A percentile compares a stretch with the other conserved stretches of the same genome.
phyloP scores from a whole-genome alignment of 2,113 vertebrate species.

The Oryzias woworae region DNA sequence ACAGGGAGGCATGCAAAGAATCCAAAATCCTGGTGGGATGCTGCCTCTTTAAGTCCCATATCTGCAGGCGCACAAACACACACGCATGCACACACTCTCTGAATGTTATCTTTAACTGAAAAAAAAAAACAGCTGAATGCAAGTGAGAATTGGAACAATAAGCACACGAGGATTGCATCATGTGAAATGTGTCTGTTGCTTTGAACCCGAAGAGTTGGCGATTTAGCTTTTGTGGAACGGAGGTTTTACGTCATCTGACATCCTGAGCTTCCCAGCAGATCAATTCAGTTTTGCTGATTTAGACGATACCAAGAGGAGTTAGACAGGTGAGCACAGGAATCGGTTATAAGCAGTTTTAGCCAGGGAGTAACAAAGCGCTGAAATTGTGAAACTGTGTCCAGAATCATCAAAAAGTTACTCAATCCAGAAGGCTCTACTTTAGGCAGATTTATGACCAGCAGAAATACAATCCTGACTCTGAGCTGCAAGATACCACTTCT shows the following conservation, averaged over 20 bases:
- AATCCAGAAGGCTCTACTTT: neutral
- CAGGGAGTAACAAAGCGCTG: neutral
- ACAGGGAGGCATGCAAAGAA: conserved; percentile 63
- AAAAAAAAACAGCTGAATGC: conserved; percentile 50
- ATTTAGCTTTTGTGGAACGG: conserved; percentile 64
- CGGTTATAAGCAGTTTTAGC: conserved; percentile 21
- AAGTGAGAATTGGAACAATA: conserved; percentile 60
- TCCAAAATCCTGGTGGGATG: conserved; percentile 59
- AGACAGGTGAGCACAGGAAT: conserved; percentile 49
- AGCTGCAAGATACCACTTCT: neutral
- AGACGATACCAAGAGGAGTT: conserved; percentile 41
- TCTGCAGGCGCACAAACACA: conserved; percentile 23
- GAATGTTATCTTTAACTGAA: conserved; percentile 53
- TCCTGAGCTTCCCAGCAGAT: conserved; percentile 48
- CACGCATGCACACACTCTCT: conserved; percentile 30
- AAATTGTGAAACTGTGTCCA: neutral
- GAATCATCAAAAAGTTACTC: neutral
- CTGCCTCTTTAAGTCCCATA: conserved; percentile 50
- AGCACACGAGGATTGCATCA: conserved; percentile 67
- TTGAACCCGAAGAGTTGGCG: conserved; percentile 57
- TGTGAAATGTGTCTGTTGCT: conserved; percentile 62
- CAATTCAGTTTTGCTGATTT: conserved; percentile 61
- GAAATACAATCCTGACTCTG: neutral
- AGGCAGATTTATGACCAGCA: neutral
- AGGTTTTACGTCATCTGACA: conserved; percentile 64